Percentiles rank a stretch among this genome's conserved stretches.
Evolutionary conservation across 1,140 invertebrate genomes (phyloP).

Genomic region (Muscidifurax raptorellus): DNA sequence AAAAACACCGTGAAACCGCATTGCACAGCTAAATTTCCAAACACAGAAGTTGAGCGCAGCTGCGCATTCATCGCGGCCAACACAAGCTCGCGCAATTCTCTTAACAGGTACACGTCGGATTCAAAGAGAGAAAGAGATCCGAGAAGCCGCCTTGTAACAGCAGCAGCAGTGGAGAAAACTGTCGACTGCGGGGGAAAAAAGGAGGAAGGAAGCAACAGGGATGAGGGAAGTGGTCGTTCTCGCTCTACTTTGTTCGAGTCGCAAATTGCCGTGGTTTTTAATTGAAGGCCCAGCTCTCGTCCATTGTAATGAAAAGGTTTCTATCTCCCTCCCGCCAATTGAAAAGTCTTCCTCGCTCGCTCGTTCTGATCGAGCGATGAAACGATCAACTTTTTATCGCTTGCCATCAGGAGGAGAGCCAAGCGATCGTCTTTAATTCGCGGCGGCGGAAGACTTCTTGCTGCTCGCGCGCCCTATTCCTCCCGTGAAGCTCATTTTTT

Average conservation of each 20-base stretch:
- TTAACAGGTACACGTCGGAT: not conserved
- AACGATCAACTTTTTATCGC: conserved; percentile 51
- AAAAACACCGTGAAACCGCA: not conserved
- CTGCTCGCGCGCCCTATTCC: not conserved
- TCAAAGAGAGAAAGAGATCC: not conserved
- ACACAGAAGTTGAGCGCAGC: conserved; percentile 4
- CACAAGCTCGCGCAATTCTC: conserved; percentile 5
- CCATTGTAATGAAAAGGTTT: conserved; percentile 45
- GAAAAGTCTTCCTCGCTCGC: conserved; percentile 31
- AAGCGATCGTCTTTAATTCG: conserved; percentile 46
- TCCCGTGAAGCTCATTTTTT: not conserved
- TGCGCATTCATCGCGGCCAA: not conserved
- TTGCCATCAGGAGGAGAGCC: not conserved
- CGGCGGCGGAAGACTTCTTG: conserved; percentile 23
- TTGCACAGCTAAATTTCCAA: not conserved
- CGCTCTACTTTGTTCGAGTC: conserved; percentile 31
- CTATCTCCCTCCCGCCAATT: conserved; percentile 21
- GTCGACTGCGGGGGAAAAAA: not conserved
- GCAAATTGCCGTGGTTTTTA: conserved; percentile 48
- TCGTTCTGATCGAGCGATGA: conserved; percentile 29
- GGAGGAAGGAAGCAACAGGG: conserved; percentile 43
- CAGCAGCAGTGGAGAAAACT: not conserved
- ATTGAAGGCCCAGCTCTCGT: conserved; percentile 19
- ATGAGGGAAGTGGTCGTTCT: not conserved
- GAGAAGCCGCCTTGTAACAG: not conserved